These are phyloP conservation scores for Incurvaria masculella DNA, from an alignment of 2,888 invertebrate species.

Conservation along the genomic window DNA sequence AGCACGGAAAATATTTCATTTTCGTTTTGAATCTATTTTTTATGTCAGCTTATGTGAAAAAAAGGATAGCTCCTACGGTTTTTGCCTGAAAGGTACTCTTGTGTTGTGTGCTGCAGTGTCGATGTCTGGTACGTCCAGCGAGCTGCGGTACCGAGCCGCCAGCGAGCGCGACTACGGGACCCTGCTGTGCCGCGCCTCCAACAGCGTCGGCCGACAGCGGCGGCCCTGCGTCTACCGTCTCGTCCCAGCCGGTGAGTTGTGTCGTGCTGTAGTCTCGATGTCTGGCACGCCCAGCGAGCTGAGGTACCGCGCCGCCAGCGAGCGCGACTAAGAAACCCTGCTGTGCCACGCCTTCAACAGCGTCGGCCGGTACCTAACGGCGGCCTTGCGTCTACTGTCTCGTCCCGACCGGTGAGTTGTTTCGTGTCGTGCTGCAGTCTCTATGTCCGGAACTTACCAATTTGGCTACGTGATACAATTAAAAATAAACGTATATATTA, in stretches of 20 bases:
- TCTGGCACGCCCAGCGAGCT: slow-evolving; percentile 64
- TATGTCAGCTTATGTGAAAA: no score
- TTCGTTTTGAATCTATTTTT: no score
- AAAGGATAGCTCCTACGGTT: no score
- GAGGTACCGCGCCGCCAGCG: slow-evolving; percentile 77
- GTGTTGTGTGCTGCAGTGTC: background rate
- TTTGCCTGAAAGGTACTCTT: no score
- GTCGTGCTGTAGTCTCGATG: background rate
- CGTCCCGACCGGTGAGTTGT: slow-evolving; percentile 71
- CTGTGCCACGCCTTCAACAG: slow-evolving; percentile 80
- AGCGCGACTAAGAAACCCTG: slow-evolving; percentile 83
- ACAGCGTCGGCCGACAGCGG: slow-evolving; percentile 76
- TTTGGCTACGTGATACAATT: background rate
- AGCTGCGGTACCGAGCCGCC: slow-evolving; percentile 77
- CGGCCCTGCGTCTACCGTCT: slow-evolving; percentile 86
- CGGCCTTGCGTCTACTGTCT: slow-evolving; percentile 86
- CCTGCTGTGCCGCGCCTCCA: slow-evolving; percentile 77
- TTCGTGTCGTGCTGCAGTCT: background rate
- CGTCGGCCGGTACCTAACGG: slow-evolving; percentile 69
- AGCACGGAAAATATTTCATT: no score
- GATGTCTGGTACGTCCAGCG: slow-evolving; percentile 55
- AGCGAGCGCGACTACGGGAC: slow-evolving; percentile 87
- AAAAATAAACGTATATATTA: background rate
- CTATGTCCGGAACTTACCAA: background rate
- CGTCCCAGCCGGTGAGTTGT: slow-evolving; percentile 71